phyloP scores from a whole-genome alignment of 2,888 invertebrate species.

The Chloromyia formosa region DNA sequence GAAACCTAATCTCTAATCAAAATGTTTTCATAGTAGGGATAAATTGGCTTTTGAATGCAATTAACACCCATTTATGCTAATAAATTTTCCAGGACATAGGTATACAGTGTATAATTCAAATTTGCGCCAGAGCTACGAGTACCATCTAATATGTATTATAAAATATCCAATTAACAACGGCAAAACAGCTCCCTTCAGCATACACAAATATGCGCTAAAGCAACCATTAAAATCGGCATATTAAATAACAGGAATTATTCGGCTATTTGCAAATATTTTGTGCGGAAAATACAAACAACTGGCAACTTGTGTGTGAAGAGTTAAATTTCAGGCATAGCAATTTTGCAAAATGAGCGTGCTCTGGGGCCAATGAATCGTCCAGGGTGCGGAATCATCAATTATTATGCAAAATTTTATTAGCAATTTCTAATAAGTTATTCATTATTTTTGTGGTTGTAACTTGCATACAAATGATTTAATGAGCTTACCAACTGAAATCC shows the following conservation, averaged over 20 bases:
- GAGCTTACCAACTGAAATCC: not conserved
- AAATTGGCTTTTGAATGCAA: slow-evolving; percentile 6
- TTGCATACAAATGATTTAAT: not conserved
- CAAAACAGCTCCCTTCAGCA: no score
- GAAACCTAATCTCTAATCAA: not conserved
- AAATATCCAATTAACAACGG: no score
- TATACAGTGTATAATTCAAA: not conserved
- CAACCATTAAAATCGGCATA: not conserved
- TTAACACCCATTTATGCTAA: slow-evolving; percentile 7
- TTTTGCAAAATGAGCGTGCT: no score
- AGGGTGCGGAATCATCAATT: not conserved
- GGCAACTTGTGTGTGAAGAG: not conserved
- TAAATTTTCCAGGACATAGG: not conserved
- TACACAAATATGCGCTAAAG: not conserved
- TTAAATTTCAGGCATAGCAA: no score
- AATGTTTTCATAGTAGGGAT: not conserved
- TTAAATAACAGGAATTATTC: not conserved
- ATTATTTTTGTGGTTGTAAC: not conserved
- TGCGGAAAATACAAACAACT: not conserved
- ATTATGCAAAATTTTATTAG: slow-evolving; percentile 4
- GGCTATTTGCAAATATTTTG: slow-evolving; percentile 7
- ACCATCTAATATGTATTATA: no score
- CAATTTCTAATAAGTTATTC: slow-evolving; percentile 2
- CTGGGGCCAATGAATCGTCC: not conserved
- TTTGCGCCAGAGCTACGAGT: no score